These are phyloP conservation scores for Rhagophthalmus giganteus DNA, from an alignment of 2,888 invertebrate genomes.

Conservation along the genomic window DNA sequence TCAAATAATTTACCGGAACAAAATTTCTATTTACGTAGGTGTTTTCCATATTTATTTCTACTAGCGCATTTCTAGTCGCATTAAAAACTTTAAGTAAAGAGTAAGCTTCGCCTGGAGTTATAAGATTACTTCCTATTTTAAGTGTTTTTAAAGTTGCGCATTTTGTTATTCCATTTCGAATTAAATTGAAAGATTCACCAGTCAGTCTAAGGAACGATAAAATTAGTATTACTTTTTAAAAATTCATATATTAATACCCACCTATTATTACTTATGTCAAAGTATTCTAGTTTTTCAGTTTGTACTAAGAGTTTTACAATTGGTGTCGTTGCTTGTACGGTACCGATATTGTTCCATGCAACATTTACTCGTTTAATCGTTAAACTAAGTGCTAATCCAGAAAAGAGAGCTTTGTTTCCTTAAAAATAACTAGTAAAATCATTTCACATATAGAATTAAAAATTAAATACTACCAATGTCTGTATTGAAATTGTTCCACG, in stretches of 20 bases:
- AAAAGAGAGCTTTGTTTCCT: constrained; percentile 51
- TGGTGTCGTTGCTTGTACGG: constrained; percentile 43
- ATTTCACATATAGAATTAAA: background rate
- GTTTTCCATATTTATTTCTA: constrained; percentile 57
- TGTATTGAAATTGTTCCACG: constrained; percentile 59
- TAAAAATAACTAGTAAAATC: constrained; percentile 17
- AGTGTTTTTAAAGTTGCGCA: constrained; percentile 55
- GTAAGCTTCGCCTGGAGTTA: constrained; percentile 56
- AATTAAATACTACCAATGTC: constrained; percentile 47
- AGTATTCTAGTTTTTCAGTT: constrained; percentile 40
- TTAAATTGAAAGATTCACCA: constrained; percentile 42
- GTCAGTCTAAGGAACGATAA: constrained; percentile 39
- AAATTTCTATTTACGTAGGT: constrained; percentile 56
- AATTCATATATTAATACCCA: no score
- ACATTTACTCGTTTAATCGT: constrained; percentile 51
- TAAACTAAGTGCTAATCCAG: constrained; percentile 48
- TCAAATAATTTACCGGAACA: constrained; percentile 49
- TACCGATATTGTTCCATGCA: constrained; percentile 57
- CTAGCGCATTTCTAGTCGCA: constrained; percentile 44
- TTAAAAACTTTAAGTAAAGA: constrained; percentile 51
- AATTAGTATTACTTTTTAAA: no score
- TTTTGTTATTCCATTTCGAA: constrained; percentile 54
- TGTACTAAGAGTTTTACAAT: constrained; percentile 42
- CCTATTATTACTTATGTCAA: constrained; percentile 54
- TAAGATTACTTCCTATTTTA: constrained; percentile 59